Percentiles rank a stretch among this genome's conserved stretches.
phyloP scores from a whole-genome alignment of 2,888 invertebrate species.

The Galerucella calmariensis region DNA sequence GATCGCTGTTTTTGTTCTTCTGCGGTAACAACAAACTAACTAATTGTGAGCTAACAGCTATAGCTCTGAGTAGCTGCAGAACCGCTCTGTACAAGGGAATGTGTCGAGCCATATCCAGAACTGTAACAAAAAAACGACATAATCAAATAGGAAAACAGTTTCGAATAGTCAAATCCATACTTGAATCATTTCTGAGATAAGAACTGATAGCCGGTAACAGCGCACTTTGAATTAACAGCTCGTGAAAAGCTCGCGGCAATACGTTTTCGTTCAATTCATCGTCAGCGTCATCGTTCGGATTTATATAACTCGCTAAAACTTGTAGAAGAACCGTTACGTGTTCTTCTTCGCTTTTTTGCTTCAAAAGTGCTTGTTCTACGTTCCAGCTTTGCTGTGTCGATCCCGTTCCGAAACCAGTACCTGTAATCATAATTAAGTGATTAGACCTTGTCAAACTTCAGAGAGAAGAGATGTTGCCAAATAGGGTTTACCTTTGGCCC shows the following conservation, averaged over 20 bases:
- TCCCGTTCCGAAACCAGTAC: slow-evolving; percentile 94
- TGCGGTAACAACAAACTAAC: slow-evolving; percentile 75
- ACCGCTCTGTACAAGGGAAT: slow-evolving; percentile 92
- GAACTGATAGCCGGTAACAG: slow-evolving; percentile 89
- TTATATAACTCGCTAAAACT: slow-evolving; percentile 90
- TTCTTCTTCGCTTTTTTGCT: slow-evolving; percentile 92
- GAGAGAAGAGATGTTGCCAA: too few species aligned
- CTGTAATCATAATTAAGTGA: slow-evolving; percentile 42
- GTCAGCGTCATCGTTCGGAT: slow-evolving; percentile 72
- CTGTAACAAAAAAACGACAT: slow-evolving; percentile 62
- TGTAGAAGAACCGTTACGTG: slow-evolving; percentile 81
- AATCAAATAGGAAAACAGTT: background rate
- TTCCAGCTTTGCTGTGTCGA: slow-evolving; percentile 97
- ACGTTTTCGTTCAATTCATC: slow-evolving; percentile 63
- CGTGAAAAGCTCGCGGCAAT: slow-evolving; percentile 78
- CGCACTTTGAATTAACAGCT: slow-evolving; percentile 83
- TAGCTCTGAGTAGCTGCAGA: slow-evolving; percentile 81
- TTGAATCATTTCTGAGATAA: slow-evolving; percentile 92
- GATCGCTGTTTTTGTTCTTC: slow-evolving; percentile 61
- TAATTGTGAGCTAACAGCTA: slow-evolving; percentile 71
- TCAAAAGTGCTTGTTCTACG: slow-evolving; percentile 90
- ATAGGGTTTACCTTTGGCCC: slow-evolving; percentile 82
- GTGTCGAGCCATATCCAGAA: slow-evolving; percentile 96
- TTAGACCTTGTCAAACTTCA: too few species aligned
- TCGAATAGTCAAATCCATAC: slow-evolving; percentile 61